A percentile compares a stretch with the other conserved stretches of the same genome.
Conservation (phyloP, 2,797 vertebrate genomes). For the Psittacula echo region DNA sequence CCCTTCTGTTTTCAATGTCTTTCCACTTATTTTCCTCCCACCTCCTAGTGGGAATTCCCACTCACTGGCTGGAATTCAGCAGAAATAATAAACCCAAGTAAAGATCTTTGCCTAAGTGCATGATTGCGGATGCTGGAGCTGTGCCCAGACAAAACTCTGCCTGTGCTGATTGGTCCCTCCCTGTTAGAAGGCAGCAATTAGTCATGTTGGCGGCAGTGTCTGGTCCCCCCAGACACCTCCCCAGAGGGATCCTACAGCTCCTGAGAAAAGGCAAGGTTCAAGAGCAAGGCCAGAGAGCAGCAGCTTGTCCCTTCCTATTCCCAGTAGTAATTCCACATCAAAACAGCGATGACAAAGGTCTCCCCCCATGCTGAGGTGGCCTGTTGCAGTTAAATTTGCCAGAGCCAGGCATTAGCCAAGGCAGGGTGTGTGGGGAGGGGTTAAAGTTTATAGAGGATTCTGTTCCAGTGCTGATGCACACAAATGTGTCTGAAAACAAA, state of each 20-base stretch:
- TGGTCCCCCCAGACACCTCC: background rate
- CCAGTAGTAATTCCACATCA: rapidly evolving
- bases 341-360: rapidly evolving
- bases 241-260: background rate
- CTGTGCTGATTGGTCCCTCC: background rate
- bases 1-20: background rate
- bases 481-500: background rate
- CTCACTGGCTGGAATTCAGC: constrained; percentile 11
- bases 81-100: constrained; percentile 1
- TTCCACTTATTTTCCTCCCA: constrained; percentile 25
- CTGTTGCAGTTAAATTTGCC: background rate
- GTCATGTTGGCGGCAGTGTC: background rate
- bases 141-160: background rate
- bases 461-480: background rate
- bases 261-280: background rate
- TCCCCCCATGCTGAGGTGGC: rapidly evolving
- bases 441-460: background rate
- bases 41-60: constrained; percentile 34
- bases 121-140: background rate
- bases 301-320: background rate
- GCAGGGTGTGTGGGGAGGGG: background rate
- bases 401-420: background rate
- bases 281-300: rapidly evolving
- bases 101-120: constrained; percentile 9
- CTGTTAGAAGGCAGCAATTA: background rate